These are phyloP conservation scores for Rhabdornis inornatus DNA, from an alignment of 2,113 vertebrate genomes.

Conservation along the genomic window DNA sequence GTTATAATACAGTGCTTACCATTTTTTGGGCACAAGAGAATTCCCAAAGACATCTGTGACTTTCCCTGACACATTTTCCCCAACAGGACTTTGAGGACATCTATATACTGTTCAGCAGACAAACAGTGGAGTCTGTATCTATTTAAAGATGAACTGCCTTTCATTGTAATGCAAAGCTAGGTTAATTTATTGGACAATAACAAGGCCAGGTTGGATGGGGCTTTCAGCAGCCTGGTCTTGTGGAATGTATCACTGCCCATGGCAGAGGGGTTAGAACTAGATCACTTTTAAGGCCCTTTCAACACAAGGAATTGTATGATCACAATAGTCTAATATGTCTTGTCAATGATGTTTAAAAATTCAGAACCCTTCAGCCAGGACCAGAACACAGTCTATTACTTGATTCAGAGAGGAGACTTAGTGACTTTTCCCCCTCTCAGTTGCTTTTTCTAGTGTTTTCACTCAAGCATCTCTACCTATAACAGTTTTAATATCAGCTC, in stretches of 20 bases:
- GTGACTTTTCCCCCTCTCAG: not conserved
- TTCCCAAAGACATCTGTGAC: not conserved
- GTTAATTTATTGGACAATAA: not conserved
- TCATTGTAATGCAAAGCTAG: not conserved
- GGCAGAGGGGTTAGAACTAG: not conserved
- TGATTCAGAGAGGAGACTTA: not conserved
- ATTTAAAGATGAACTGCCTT: not conserved
- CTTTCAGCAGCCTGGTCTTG: not conserved
- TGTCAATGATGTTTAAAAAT: not conserved
- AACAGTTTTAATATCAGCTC: not conserved
- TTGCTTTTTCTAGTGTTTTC: not conserved
- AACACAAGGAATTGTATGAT: not conserved
- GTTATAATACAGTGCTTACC: not conserved
- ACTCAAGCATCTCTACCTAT: not conserved
- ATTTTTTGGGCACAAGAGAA: not conserved
- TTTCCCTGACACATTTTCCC: not conserved
- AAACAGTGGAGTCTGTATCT: not conserved
- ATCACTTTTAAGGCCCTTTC: not conserved
- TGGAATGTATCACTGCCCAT: not conserved
- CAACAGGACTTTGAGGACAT: not conserved
- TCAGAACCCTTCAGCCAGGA: not conserved
- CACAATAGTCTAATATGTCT: not conserved
- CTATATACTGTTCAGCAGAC: rapidly evolving
- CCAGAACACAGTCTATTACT: not conserved
- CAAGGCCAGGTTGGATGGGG: not conserved